These are phyloP conservation scores for Oryzias celebensis DNA, from an alignment of 2,113 vertebrate genomes.

Conservation along the genomic window DNA sequence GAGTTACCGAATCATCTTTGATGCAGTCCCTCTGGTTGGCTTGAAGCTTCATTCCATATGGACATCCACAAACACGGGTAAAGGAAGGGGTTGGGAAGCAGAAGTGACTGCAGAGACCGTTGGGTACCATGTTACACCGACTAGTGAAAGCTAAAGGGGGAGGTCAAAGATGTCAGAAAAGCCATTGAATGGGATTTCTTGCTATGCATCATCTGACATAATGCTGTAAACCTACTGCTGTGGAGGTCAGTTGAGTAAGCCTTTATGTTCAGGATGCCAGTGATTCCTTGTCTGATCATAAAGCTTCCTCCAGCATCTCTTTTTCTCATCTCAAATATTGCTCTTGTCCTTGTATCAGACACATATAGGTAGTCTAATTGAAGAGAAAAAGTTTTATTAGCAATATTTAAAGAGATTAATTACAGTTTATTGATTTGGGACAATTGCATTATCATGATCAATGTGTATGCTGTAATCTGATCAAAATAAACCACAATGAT, in stretches of 20 bases:
- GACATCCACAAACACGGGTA: slow-evolving; percentile 70
- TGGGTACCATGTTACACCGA: slow-evolving; percentile 54
- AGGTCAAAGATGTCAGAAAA: slow-evolving; percentile 7
- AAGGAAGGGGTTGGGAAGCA: slow-evolving; percentile 69
- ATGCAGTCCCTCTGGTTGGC: slow-evolving; percentile 67
- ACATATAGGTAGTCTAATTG: slow-evolving; percentile 69
- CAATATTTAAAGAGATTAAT: neutral
- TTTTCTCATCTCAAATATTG: slow-evolving; percentile 68
- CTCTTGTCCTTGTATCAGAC: slow-evolving; percentile 64
- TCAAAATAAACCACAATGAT: too few species aligned
- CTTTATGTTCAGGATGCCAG: slow-evolving; percentile 64
- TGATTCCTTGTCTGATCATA: slow-evolving; percentile 69
- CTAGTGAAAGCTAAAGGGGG: slow-evolving; percentile 39
- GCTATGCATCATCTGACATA: neutral
- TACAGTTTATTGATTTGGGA: neutral
- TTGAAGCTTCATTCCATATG: slow-evolving; percentile 73
- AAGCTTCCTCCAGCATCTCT: slow-evolving; percentile 64
- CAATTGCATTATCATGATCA: too few species aligned
- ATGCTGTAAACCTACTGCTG: slow-evolving; percentile 55
- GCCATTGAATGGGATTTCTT: neutral
- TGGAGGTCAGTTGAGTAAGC: slow-evolving; percentile 68
- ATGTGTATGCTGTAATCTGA: too few species aligned
- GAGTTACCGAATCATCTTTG: slow-evolving; percentile 65
- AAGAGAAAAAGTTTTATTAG: slow-evolving; percentile 3
- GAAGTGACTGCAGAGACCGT: slow-evolving; percentile 76